These are phyloP conservation scores for Etheostoma perlongum DNA, from an alignment of 2,797 vertebrate genomes.

Conservation along the genomic window DNA sequence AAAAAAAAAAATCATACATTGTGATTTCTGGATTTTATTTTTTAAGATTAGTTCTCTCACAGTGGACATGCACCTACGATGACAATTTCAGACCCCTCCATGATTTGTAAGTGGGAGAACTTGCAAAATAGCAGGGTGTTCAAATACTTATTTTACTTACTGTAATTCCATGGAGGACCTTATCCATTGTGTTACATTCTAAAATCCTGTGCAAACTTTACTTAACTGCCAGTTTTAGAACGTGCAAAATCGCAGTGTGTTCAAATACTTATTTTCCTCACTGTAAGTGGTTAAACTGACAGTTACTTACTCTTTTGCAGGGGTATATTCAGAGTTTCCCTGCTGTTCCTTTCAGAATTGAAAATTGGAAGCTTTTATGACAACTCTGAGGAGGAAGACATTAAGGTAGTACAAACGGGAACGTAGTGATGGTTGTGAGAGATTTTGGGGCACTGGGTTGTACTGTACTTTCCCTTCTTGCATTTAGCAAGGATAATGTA, in stretches of 20 bases:
- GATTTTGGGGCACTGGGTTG: background rate
- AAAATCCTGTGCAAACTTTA: background rate
- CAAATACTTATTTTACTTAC: no score
- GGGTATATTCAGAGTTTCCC: background rate
- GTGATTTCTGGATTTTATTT: no score
- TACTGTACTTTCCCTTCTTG: background rate
- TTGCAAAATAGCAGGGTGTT: no score
- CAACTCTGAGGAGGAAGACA: background rate
- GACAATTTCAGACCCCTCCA: no score
- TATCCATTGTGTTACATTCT: background rate
- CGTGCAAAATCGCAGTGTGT: no score
- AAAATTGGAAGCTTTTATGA: background rate
- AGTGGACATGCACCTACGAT: no score
- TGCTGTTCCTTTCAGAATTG: background rate
- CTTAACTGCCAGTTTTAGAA: background rate
- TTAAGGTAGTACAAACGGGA: no score
- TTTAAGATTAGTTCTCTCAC: no score
- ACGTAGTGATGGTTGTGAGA: background rate
- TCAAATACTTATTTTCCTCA: no score
- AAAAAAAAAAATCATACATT: no score
- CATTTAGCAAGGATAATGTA: background rate
- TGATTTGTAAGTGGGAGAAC: no score
- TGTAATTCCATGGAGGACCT: background rate
- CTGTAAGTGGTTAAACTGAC: background rate
- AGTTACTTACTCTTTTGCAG: slow-evolving; percentile 1